Percentiles rank a stretch among this genome's conserved stretches.
Conservation (phyloP, 2,888 invertebrate genomes). For the Eupsilia transversa region DNA sequence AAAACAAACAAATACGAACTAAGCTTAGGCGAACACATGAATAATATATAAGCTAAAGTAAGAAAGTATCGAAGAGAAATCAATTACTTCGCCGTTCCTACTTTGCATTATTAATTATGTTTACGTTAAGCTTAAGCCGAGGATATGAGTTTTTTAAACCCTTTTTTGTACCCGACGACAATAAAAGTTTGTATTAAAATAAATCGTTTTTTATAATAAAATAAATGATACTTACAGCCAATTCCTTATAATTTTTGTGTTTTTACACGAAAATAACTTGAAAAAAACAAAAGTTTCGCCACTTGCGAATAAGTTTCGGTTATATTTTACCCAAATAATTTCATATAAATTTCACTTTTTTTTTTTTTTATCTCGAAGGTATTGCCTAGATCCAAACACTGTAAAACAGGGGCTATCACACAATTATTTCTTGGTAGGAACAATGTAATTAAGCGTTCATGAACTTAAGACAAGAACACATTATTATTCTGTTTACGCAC, state of each 20-base stretch:
- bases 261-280: background rate
- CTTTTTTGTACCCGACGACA: slow-evolving; percentile 12
- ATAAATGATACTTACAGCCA: background rate
- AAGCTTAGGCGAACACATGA: slow-evolving; percentile 46
- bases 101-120: slow-evolving; percentile 57
- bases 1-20: slow-evolving; percentile 36
- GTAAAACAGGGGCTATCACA: background rate
- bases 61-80: slow-evolving; percentile 47
- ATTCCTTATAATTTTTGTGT: background rate
- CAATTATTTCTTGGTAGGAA: slow-evolving; percentile 29
- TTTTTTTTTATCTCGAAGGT: background rate
- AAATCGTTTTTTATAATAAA: background rate
- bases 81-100: slow-evolving; percentile 52
- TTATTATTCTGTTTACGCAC: slow-evolving; percentile 44
- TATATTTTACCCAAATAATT: too few species aligned
- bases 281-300: background rate
- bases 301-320: background rate
- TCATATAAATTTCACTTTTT: background rate
- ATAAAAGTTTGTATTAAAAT: background rate
- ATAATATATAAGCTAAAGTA: slow-evolving; percentile 45
- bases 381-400: slow-evolving; percentile 4
- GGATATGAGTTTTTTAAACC: slow-evolving; percentile 41
- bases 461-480: slow-evolving; percentile 38
- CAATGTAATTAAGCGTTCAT: slow-evolving; percentile 41
- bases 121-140: slow-evolving; percentile 25